Percentiles rank a stretch among this genome's conserved stretches.
Conservation (phyloP, 2,888 invertebrate species). For the Limnephilus auricula region DNA sequence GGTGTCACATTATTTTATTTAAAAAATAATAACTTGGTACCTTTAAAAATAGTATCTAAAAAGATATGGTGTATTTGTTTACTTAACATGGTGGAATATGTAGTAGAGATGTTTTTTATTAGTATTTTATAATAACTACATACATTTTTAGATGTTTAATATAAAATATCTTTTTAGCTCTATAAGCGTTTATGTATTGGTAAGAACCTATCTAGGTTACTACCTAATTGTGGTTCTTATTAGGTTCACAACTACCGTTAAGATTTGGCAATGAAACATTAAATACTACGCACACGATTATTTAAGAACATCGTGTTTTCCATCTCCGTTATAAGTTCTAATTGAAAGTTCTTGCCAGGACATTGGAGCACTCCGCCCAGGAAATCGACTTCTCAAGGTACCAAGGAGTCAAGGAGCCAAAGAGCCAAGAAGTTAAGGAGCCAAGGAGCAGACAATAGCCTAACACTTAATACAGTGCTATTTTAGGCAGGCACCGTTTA, state of each 20-base stretch:
- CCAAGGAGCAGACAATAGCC: too few relatives aligned
- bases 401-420: too few relatives aligned
- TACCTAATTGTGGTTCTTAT: neutral
- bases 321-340: neutral
- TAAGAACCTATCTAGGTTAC: neutral
- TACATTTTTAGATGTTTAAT: neutral
- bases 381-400: too few relatives aligned
- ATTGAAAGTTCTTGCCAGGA: too few relatives aligned
- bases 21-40: neutral
- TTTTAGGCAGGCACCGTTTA: too few relatives aligned
- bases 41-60: neutral
- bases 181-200: neutral
- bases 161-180: neutral
- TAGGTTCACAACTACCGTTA: neutral
- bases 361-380: too few relatives aligned
- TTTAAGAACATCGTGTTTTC: neutral
- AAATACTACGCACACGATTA: neutral
- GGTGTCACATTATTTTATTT: neutral
- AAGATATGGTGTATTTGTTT: neutral
- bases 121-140: neutral
- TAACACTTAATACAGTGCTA: too few relatives aligned
- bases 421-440: too few relatives aligned
- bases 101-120: neutral
- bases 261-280: neutral
- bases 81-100: neutral